phyloP scores from a whole-genome alignment of 2,113 vertebrate species.

The Cololabis saira region DNA sequence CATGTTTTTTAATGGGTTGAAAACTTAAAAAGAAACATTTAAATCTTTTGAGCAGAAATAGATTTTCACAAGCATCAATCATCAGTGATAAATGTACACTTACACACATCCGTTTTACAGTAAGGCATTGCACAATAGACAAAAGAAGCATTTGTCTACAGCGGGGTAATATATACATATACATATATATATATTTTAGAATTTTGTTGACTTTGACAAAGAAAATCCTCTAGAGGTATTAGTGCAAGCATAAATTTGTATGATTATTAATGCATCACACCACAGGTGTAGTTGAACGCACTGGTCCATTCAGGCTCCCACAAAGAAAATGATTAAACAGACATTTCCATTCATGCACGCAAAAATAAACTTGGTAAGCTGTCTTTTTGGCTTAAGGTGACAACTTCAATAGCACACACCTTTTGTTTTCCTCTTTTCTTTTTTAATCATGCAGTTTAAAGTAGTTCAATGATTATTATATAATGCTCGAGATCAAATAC shows the following conservation, averaged over 20 bases:
- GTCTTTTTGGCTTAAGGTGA: constrained; percentile 5
- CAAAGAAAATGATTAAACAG: no score
- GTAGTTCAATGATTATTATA: constrained; percentile 41
- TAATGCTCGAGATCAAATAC: neutral
- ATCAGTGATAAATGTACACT: constrained; percentile 19
- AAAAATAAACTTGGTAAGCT: neutral
- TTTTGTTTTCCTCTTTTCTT: neutral
- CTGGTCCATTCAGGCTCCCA: no score
- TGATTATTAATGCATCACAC: neutral
- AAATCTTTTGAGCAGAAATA: constrained; percentile 23
- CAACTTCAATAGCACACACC: constrained; percentile 5
- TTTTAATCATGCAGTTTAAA: constrained; percentile 28
- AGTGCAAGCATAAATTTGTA: neutral
- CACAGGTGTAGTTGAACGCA: neutral
- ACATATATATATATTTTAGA: neutral
- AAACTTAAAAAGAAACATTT: constrained; percentile 27
- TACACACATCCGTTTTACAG: constrained; percentile 15
- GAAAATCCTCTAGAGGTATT: constrained; percentile 2
- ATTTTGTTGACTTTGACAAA: constrained; percentile 22
- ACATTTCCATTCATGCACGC: constrained; percentile 12
- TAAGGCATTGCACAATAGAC: constrained; percentile 48
- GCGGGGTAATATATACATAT: neutral
- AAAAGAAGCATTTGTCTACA: neutral
- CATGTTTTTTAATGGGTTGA: constrained; percentile 56
- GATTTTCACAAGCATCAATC: constrained; percentile 23